Evolutionary conservation across 2,113 vertebrate genomes (phyloP), one percentile per base, ranked within the genome.

Genomic region (Notechis scutatus): DNA sequence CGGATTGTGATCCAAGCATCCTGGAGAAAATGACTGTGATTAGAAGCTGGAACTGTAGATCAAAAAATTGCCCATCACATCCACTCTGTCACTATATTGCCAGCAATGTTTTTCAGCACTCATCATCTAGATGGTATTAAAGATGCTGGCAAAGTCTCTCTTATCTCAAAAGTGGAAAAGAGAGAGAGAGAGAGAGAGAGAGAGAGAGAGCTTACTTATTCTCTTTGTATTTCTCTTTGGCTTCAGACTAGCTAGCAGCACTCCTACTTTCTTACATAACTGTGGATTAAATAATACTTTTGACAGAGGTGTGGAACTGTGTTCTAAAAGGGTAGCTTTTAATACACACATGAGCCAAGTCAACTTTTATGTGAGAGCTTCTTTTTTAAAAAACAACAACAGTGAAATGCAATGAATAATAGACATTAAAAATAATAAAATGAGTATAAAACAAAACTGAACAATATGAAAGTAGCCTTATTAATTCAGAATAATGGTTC

Each of bases 401-500:
- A 64, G 45, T 8, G 26, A 52, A 81, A 81, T 10, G 29, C 9
- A 92, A 20, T 50, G 0, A 90, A 93, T 54, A 69, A 39, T 29
- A 45, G 9, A 4, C 24, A 86, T 50, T 29, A 85, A 47, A 47
- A 47, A 87, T 61, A 59, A 20, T 11, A 34, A 52, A 39, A 26
- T 26, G 5, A 89, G 54, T 39, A 52, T n/a, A 81, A 81, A 81
- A 81, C 92, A 93, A 89, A n/a, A 24, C 54, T 39, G 57, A 56
- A 47, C 39, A 85, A 85, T 64, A 89, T 12, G 89, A 57, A 57
- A 86, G 24, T 23, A 56, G 47, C 42, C 6, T 88, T 89, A 57
- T 89, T 89, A 92, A 89, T 89, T 88, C 34, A 89, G 57, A 92
- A 88, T 86, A 92, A 74, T 42, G 87, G 59, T 56, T 74, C 61